Evolutionary conservation across 1,140 invertebrate genomes (phyloP).

Genomic region (Subanguina moxae): DNA sequence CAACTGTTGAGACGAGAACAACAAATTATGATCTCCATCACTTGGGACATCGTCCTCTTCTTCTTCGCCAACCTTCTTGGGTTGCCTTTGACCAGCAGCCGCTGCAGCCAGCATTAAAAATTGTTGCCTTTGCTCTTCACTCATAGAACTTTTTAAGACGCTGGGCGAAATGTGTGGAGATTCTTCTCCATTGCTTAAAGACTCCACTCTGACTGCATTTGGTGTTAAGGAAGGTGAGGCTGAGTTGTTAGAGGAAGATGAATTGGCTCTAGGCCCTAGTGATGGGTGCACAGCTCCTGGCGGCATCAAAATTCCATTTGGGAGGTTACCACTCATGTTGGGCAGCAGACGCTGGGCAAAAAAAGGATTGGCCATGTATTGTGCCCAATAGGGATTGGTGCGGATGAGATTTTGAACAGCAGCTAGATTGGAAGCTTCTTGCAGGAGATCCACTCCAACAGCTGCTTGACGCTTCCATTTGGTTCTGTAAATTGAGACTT

Average conservation of each 20-base stretch:
- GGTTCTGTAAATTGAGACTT: slow-evolving; percentile 71
- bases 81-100: too few relatives aligned
- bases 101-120: too few relatives aligned
- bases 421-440: slow-evolving; percentile 91
- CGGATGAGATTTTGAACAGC: slow-evolving; percentile 89
- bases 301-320: neutral
- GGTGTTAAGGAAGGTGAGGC: neutral
- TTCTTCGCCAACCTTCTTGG: too few relatives aligned
- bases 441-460: slow-evolving; percentile 86
- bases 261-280: neutral
- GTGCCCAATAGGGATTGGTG: slow-evolving; percentile 66
- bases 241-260: neutral
- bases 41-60: too few relatives aligned
- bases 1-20: too few relatives aligned
- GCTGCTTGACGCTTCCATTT: slow-evolving; percentile 99
- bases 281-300: neutral
- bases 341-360: slow-evolving; percentile 30
- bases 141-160: too few relatives aligned
- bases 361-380: slow-evolving; percentile 50
- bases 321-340: neutral
- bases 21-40: too few relatives aligned
- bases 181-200: too few relatives aligned
- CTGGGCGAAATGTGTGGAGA: too few relatives aligned
- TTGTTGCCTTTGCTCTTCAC: too few relatives aligned
- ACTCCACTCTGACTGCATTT: too few relatives aligned